These are phyloP conservation scores for Hirtodrosophila alboralis DNA, from an alignment of 2,888 invertebrate species.

Conservation along the genomic window DNA sequence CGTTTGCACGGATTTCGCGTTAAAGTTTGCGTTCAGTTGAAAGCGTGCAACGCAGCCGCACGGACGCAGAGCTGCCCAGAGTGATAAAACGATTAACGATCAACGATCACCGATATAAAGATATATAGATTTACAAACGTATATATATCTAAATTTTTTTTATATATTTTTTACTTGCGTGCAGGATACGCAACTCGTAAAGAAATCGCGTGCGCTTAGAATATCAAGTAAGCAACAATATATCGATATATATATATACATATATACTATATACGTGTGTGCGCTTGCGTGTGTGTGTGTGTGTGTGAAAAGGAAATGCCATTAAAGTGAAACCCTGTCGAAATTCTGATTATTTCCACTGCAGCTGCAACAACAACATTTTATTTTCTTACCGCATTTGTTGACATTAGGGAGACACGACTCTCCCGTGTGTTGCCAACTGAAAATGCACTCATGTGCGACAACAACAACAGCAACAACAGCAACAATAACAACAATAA, in stretches of 20 bases:
- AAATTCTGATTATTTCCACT: conserved; percentile 30
- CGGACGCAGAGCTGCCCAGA: conserved; percentile 61
- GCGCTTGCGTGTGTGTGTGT: conserved; percentile 3
- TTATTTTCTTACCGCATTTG: conserved; percentile 20
- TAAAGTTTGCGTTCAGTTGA: conserved; percentile 70
- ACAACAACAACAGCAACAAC: conserved; percentile 19
- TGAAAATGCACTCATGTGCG: conserved; percentile 57
- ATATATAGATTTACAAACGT: too few species aligned
- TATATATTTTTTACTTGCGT: conserved; percentile 24
- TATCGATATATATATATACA: too few species aligned
- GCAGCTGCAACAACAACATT: conserved; percentile 15
- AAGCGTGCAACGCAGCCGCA: conserved; percentile 78
- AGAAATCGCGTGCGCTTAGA: conserved; percentile 45
- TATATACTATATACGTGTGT: background rate
- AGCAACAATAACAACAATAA: conserved; percentile 8
- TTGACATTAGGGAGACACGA: conserved; percentile 30
- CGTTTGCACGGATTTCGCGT: conserved; percentile 70
- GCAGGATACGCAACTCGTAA: conserved; percentile 29
- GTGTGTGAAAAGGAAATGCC: conserved; percentile 39
- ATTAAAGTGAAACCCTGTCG: conserved; percentile 42
- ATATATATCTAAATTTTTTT: conserved; percentile 9
- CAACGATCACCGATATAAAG: conserved; percentile 14
- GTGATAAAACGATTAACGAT: conserved; percentile 32
- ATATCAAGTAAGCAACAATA: conserved; percentile 60
- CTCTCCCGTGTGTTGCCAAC: conserved; percentile 24